Evolutionary conservation across 2,797 vertebrate genomes (phyloP).

Genomic region (Leuciscus waleckii): DNA sequence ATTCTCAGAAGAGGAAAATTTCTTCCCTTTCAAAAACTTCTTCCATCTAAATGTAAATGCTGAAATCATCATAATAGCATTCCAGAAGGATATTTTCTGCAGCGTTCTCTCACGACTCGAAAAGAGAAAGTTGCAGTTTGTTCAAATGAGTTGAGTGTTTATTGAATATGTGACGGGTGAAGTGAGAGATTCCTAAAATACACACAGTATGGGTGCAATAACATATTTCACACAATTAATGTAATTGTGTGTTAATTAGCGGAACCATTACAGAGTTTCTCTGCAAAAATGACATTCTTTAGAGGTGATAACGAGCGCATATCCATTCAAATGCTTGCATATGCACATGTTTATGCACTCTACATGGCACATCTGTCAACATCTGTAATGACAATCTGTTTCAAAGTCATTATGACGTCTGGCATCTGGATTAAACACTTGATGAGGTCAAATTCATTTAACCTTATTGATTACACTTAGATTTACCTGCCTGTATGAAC

Average conservation of each 20-base stretch:
- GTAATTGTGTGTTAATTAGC: constrained; percentile 47
- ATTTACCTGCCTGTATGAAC: background rate
- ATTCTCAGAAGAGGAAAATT: constrained; percentile 58
- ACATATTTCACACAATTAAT: constrained; percentile 41
- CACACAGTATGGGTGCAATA: constrained; percentile 36
- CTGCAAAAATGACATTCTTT: background rate
- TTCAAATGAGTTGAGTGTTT: constrained; percentile 36
- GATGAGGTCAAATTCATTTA: constrained; percentile 29
- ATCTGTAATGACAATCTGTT: constrained; percentile 26
- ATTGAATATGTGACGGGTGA: constrained; percentile 38
- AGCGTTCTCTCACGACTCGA: constrained; percentile 7
- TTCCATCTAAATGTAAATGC: constrained; percentile 82
- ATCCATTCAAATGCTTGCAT: background rate
- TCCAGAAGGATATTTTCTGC: constrained; percentile 59
- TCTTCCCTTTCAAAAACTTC: constrained; percentile 63
- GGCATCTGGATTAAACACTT: constrained; percentile 7
- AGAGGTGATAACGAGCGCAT: constrained; percentile 7
- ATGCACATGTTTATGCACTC: constrained; percentile 7
- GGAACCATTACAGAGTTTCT: constrained; percentile 34
- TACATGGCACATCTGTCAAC: constrained; percentile 13
- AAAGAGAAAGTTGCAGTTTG: constrained; percentile 33
- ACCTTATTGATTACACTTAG: constrained; percentile 36
- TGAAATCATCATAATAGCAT: constrained; percentile 66
- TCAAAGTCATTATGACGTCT: constrained; percentile 36
- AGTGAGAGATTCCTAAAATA: constrained; percentile 19